Percentiles rank a stretch among this genome's conserved stretches.
These are phyloP conservation scores for Campaea margaritaria DNA, from an alignment of 2,888 invertebrate species.

Conservation along the genomic window DNA sequence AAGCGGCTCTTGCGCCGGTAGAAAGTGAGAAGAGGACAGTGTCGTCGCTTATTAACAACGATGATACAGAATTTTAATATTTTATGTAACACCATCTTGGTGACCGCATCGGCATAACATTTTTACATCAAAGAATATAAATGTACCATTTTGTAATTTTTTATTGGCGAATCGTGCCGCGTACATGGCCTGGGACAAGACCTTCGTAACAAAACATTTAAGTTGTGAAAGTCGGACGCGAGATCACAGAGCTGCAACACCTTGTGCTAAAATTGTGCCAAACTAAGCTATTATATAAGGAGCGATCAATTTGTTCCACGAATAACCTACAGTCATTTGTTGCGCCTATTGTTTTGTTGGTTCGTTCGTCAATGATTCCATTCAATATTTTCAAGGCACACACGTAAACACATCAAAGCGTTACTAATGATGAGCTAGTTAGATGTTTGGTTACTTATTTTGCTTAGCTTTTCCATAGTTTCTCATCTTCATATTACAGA, in stretches of 20 bases:
- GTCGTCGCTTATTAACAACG: slow-evolving; percentile 53
- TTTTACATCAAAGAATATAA: slow-evolving; percentile 30
- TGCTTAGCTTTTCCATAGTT: slow-evolving; percentile 14
- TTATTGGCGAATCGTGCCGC: slow-evolving; percentile 50
- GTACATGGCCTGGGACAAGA: slow-evolving; percentile 50
- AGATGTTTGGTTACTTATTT: slow-evolving; percentile 15
- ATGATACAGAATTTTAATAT: slow-evolving; percentile 52
- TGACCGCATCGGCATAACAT: slow-evolving; percentile 29
- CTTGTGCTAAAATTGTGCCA: slow-evolving; percentile 56
- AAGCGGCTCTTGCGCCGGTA: slow-evolving; percentile 56
- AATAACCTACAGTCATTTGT: slow-evolving; percentile 23
- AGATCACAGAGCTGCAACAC: slow-evolving; percentile 54
- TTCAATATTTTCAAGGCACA: slow-evolving; percentile 9
- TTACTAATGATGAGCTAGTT: slow-evolving; percentile 10
- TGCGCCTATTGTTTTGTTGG: slow-evolving; percentile 12
- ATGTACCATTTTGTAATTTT: slow-evolving; percentile 42
- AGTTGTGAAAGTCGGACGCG: slow-evolving; percentile 62
- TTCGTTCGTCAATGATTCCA: slow-evolving; percentile 15
- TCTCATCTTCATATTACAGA: slow-evolving; percentile 2
- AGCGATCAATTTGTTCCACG: slow-evolving; percentile 36
- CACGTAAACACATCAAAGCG: slow-evolving; percentile 14
- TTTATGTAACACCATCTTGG: slow-evolving; percentile 34
- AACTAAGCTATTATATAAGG: slow-evolving; percentile 54
- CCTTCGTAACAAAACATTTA: slow-evolving; percentile 57
- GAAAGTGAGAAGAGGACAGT: slow-evolving; percentile 60